Base-by-base conservation (phyloP, 2,797 vertebrate genomes). In the Spea hammondii region DNA sequence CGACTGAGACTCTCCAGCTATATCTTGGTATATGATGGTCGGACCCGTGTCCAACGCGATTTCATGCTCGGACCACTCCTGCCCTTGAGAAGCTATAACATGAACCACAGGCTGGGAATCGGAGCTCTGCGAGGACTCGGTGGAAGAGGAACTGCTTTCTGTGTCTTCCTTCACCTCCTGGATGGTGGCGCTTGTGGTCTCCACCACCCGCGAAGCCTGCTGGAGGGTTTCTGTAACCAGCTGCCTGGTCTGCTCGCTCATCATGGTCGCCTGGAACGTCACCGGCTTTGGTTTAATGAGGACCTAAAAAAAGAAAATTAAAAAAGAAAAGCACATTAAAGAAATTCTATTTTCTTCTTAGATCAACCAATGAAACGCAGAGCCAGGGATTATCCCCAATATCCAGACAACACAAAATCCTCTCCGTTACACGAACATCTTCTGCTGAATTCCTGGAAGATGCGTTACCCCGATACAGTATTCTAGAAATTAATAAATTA, bases 271-370 rank as follows among this genome's bases (percentile, higher is more conserved):
- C 90, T 99, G 97, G 90, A 98, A 99, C 0, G 94, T 92, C 77
- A 99, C 94, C 0, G 98, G 98, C 89, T 99, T 99, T 0, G 98
- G 98, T 84, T 99, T 99, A 88, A 99, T 99, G 74, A 99, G 95
- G 79, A 99, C 98, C 98, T 99, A 77, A 62, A 80, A 14, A 83
- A 83, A 80, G 10, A 75, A 77, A 45, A 55, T 10, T 7, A 6
- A 17, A 69, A 49, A 68, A 32, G 12, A 54, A 54, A 54, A 54
- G 12, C 32, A 32, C 32, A 32, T 32, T 32, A 32, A 32, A 32
- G 32, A 32, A 32, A 32, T 32, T 32, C 32, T 2, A 32, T 32
- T 32, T 2, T 2, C 32, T 32, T 32, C 32, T 32, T 32, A 32
- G 2, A 32, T 32, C 32, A 3, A 32, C 1, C 32, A 32, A 32